These are phyloP conservation scores for Hydroisotoma schaefferi DNA, from an alignment of 2,888 invertebrate species.

Conservation along the genomic window DNA sequence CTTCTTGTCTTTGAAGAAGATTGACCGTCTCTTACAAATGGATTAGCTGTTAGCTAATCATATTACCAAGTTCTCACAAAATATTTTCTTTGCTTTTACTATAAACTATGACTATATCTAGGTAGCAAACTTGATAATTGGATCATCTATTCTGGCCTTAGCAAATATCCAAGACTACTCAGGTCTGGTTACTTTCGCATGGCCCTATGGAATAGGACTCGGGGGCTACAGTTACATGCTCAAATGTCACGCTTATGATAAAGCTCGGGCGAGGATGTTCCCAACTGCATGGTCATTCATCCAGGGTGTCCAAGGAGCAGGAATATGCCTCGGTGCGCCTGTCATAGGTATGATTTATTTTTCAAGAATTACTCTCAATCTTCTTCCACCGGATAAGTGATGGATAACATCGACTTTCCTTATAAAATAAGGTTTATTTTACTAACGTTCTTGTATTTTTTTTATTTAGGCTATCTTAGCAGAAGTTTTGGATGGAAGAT, in stretches of 20 bases:
- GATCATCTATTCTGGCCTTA: conserved; percentile 38
- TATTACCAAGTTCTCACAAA: no score
- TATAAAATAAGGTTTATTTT: neutral
- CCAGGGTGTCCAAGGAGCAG: conserved; percentile 79
- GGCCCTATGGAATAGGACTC: conserved; percentile 67
- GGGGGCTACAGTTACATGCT: conserved; percentile 83
- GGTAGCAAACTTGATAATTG: conserved; percentile 37
- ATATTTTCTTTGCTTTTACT: conserved; percentile 22
- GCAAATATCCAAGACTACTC: conserved; percentile 57
- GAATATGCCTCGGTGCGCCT: conserved; percentile 77
- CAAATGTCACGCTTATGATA: conserved; percentile 80
- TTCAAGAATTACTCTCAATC: neutral
- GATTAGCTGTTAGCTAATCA: no score
- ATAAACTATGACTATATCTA: conserved; percentile 16
- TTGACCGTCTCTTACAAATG: no score
- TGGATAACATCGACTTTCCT: neutral
- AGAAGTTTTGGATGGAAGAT: conserved; percentile 20
- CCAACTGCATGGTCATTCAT: conserved; percentile 85
- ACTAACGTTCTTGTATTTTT: neutral
- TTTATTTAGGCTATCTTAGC: conserved; percentile 32
- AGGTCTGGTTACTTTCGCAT: conserved; percentile 61
- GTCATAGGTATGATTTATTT: conserved; percentile 61
- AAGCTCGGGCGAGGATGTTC: conserved; percentile 78
- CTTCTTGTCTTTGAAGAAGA: neutral
- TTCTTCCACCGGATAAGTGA: neutral